Base-by-base conservation (phyloP, 2,797 vertebrate genomes). In the Streptopelia turtur region DNA sequence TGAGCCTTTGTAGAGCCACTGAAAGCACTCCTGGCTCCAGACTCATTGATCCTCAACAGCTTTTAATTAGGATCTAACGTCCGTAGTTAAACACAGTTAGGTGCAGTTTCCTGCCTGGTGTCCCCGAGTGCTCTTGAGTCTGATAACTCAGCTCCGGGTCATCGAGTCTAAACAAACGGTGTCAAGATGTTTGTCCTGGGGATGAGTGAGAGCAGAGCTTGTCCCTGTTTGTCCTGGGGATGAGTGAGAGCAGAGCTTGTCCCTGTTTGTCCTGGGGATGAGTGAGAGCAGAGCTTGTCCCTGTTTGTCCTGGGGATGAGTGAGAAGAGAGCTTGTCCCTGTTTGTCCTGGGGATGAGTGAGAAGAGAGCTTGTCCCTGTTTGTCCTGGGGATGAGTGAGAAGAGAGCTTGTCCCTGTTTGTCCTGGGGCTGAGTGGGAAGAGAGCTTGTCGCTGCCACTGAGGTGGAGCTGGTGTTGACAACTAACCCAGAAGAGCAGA, bases 61-160 rank as follows among this genome's bases (percentile, higher is more conserved):
- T 80, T 85, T 83, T 93, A 89, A 93, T 87, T 74, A 93, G 89
- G 49, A 52, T 56, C 60, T 43, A 76, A 28, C 3, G 21, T n/a
- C 13, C 41, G 2, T 37, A 30, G 39, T 52, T n/a, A 35, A 83
- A 66, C 69, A 53, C 71, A n/a, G 24, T 6, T 6, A 16, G 14
- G 2, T 12, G 56, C 28, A 3, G 4, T 22, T 91, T 83, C 53
- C 94, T 91, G 82, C 68, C 78, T 47, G 37, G 2, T 21, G 1
- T 15, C 61, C 33, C 50, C 5, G 1, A 49, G 18, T 12, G 45
- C 25, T 47, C 57, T 8, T 25, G n/a, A 4, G n/a, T 65, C 83
- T 39, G 24, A 1, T 25, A 50, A 11, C 69, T 55, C 90, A 20
- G 52, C 43, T 8, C 3, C 30, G 66, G 77, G 74, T 53, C 64